Base-by-base conservation (phyloP, 2,888 invertebrate genomes). In the Ormyrus pomaceus region DNA sequence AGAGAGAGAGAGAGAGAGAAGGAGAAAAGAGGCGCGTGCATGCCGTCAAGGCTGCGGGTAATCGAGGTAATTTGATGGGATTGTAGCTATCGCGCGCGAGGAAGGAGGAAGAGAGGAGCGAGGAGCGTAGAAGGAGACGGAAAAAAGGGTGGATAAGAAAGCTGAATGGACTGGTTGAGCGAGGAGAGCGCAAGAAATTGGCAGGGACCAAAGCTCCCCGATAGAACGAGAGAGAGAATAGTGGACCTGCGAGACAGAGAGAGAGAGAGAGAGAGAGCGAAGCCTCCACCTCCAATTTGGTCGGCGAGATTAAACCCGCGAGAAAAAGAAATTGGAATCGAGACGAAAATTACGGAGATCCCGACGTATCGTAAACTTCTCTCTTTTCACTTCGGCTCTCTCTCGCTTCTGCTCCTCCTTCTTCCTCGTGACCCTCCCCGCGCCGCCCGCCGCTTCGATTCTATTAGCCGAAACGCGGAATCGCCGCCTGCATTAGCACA, bases 31-130 rank as follows among this genome's bases (percentile, higher is more conserved):
- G 82, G 81, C 83, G 80, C 84, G 82, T 84, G 82, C 79, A 77
- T 78, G 83, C 83, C 85, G 84, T 84, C 86, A 86, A 86, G 86
- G 87, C 84, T 87, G 82, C 84, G 81, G 84, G 83, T 86, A 87
- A 86, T 87, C 86, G 85, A 84, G 85, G 84, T 86, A 87, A 87
- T 87, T 87, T 87, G 83, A 87, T 86, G 86, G 86, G 85, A 86
- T 86, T 86, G 86, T 82, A 82, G 83, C 84, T 84, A 84, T 84
- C 84, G 83, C 69, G 83, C 69, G 78, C 82, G 79, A 76, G 75
- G 76, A 72, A 82, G 74, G 53, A 53, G 59, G 19, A 73, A 77
- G 65, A 77, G 65, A 82, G 70, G 10, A 59, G 79, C 45, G 70
- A 46, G 51, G 53, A 50, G 66, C 58, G 62, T 45, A 65, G 53